Evolutionary conservation across 2,113 vertebrate species (phyloP).

Genomic region (Rhinopomastus cyanomelas): DNA sequence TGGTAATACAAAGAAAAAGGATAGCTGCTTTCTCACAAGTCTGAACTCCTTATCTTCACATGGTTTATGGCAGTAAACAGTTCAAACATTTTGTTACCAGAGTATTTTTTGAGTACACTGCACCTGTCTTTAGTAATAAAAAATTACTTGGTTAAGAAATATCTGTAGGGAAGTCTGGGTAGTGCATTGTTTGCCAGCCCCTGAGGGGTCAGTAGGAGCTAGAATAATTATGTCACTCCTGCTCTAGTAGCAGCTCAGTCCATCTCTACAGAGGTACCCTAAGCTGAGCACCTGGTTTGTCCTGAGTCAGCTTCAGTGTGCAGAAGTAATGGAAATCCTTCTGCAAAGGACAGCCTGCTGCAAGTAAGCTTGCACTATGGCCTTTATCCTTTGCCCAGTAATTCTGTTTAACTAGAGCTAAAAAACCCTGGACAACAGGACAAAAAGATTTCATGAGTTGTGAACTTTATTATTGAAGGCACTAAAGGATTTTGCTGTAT

Average conservation of each 20-base stretch:
- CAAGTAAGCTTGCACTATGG: neutral
- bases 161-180: neutral
- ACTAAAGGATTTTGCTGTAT: neutral
- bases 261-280: neutral
- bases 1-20: neutral
- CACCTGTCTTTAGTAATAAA: neutral
- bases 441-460: neutral
- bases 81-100: neutral
- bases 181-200: neutral
- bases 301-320: neutral
- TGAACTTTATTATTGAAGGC: neutral
- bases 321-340: neutral
- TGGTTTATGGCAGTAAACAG: neutral
- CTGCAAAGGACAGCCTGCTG: neutral
- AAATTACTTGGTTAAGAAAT: neutral
- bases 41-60: neutral
- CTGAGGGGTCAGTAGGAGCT: neutral
- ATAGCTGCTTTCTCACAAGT: neutral
- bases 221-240: neutral
- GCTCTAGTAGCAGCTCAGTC: neutral
- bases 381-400: neutral
- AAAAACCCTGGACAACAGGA: neutral
- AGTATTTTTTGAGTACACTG: neutral
- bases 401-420: neutral
- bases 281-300: neutral